These are phyloP conservation scores for Martes martes DNA, from an alignment of 2,113 vertebrate species.

Conservation along the genomic window DNA sequence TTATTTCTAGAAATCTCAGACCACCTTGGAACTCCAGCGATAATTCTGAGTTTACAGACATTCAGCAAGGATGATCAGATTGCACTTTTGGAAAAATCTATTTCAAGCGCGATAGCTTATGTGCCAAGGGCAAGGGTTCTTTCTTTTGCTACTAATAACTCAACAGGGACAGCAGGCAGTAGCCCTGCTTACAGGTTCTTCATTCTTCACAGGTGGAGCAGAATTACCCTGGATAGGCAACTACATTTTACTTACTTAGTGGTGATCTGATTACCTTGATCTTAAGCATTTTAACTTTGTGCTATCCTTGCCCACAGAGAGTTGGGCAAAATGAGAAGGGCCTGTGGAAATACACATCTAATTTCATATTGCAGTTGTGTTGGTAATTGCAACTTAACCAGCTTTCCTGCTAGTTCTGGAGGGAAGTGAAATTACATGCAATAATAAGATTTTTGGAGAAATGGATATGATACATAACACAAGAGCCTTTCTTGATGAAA, in stretches of 20 bases:
- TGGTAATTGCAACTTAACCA: constrained; percentile 70
- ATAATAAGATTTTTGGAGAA: constrained; percentile 72
- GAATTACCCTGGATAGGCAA: not conserved
- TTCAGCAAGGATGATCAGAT: constrained; percentile 77
- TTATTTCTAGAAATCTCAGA: constrained; percentile 67
- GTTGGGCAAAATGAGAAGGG: constrained; percentile 44
- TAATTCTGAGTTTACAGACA: constrained; percentile 81
- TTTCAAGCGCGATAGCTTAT: constrained; percentile 76
- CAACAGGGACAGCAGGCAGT: constrained; percentile 59
- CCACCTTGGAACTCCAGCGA: constrained; percentile 43
- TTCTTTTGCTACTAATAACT: constrained; percentile 80
- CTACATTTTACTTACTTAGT: constrained; percentile 64
- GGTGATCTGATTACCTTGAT: constrained; percentile 76
- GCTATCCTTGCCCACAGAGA: constrained; percentile 62
- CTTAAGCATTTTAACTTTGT: constrained; percentile 75
- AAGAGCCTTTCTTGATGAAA: constrained; percentile 68
- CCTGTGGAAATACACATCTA: constrained; percentile 66
- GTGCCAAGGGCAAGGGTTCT: constrained; percentile 78
- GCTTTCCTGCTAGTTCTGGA: constrained; percentile 64
- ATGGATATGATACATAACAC: constrained; percentile 74
- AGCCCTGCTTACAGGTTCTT: constrained; percentile 69
- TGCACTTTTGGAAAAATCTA: constrained; percentile 80
- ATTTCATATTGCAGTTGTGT: constrained; percentile 76
- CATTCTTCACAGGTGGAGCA: constrained; percentile 73
- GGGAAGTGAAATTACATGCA: constrained; percentile 72